These are phyloP conservation scores for Microvelia longipes DNA, from an alignment of 1,140 invertebrate genomes.

Conservation along the genomic window DNA sequence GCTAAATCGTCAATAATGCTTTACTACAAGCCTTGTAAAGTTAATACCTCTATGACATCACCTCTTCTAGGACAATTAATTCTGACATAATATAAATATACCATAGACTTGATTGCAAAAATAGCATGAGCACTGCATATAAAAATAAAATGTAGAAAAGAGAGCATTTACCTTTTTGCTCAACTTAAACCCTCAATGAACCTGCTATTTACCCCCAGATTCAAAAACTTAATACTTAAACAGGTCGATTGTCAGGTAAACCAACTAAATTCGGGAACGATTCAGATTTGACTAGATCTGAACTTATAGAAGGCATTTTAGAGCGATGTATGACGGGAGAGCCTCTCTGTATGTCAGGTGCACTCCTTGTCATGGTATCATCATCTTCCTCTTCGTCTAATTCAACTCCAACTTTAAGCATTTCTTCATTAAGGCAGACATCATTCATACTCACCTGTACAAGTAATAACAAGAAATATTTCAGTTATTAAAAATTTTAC, in stretches of 20 bases:
- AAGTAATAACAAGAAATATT: neutral
- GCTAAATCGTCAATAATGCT: too few relatives aligned
- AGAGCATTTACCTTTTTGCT: too few relatives aligned
- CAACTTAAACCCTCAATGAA: too few relatives aligned
- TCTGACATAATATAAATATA: too few relatives aligned
- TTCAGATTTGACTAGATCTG: neutral
- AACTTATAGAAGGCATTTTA: neutral
- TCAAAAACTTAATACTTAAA: too few relatives aligned
- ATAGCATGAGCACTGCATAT: too few relatives aligned
- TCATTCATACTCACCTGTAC: slow-evolving; percentile 39
- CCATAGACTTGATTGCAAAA: too few relatives aligned
- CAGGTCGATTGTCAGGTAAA: neutral
- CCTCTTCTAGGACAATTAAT: too few relatives aligned
- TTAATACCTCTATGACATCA: too few relatives aligned
- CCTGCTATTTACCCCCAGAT: too few relatives aligned
- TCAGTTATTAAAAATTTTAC: neutral
- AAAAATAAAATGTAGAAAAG: too few relatives aligned
- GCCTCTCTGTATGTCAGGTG: slow-evolving; percentile 29
- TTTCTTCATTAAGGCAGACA: slow-evolving; percentile 55
- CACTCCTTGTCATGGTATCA: slow-evolving; percentile 27
- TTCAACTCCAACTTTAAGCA: slow-evolving; percentile 35
- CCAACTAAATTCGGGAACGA: slow-evolving; percentile 2
- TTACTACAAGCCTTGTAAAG: too few relatives aligned
- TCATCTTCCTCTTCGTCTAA: slow-evolving; percentile 32
- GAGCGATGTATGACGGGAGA: neutral